Evolutionary conservation across 2,888 invertebrate genomes (phyloP), one percentile per base, ranked within the genome.

Genomic region (Elmis aenea): DNA sequence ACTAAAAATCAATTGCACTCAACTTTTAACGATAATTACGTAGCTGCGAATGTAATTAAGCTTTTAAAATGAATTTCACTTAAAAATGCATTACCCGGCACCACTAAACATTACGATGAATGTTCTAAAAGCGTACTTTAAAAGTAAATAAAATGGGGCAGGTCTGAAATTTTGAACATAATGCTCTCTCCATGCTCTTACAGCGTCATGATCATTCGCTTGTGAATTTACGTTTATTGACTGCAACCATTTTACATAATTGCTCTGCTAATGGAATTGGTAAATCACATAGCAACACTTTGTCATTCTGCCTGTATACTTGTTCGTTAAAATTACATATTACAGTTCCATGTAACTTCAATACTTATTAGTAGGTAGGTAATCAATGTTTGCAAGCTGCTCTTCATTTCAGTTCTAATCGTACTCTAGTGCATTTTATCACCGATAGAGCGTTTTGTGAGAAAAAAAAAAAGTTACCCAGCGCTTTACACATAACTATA

Each of bases 161-260:
- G 40, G 23, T 24, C 10, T 35, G 30, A 40, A 40, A 40, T 40
- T 35, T 40, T 40, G 35, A 40, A 40, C 35, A 35, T 35, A 35
- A 40, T 35, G 35, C 32, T 31, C 35, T 30, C 24, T 40, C 35
- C n/a, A 32, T 40, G 40, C 31, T 35, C 35, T 40, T 31, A 35
- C 27, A 35, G 31, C 40, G 31, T 35, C 35, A 40, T 32, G 35
- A 35, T 35, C 35, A n/a, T n/a, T n/a, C 30, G 26, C 31, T 35
- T 43, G 39, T 37, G 46, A 51, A 56, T 55, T 54, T 52, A 57
- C 54, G 53, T 56, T 53, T 54, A 56, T 54, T 53, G 54, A 56
- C 52, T 55, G 45, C 51, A 44, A 51, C 45, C 52, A 53, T 55
- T 58, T 58, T 57, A 52, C 55, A 54, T 56, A 58, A 57, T 57